A percentile compares a stretch with the other conserved stretches of the same genome.
These are phyloP conservation scores for Cheilosia soror DNA, from an alignment of 2,888 invertebrate species.

Conservation along the genomic window DNA sequence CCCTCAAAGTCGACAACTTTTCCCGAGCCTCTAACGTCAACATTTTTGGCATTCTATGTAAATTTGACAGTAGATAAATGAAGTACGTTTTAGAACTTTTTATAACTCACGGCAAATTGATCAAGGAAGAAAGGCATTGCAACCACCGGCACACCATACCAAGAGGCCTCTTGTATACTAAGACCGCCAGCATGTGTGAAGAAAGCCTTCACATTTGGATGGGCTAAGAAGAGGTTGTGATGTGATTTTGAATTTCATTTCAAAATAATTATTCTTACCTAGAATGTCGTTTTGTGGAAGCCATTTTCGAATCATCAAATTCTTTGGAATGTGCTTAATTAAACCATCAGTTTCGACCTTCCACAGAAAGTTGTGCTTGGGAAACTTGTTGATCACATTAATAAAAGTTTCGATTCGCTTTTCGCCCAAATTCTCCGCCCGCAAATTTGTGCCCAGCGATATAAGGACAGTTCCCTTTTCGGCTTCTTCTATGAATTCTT, in stretches of 20 bases:
- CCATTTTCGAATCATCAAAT: constrained; percentile 84
- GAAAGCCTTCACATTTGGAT: constrained; percentile 76
- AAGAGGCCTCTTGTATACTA: constrained; percentile 77
- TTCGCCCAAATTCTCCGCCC: constrained; percentile 67
- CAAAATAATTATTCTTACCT: constrained; percentile 79
- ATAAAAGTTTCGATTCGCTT: constrained; percentile 76
- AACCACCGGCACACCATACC: constrained; percentile 77
- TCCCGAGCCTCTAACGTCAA: constrained; percentile 49
- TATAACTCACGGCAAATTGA: constrained; percentile 71
- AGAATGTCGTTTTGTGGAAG: constrained; percentile 85
- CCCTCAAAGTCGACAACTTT: constrained; percentile 62
- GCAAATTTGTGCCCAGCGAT: constrained; percentile 79
- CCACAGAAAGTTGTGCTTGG: constrained; percentile 80
- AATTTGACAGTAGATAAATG: not conserved
- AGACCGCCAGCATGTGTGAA: constrained; percentile 77
- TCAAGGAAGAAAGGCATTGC: constrained; percentile 77
- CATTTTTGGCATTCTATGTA: constrained; percentile 36
- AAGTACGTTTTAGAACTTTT: not conserved
- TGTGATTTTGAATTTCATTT: not conserved
- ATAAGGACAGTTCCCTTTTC: constrained; percentile 78
- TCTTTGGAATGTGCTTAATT: constrained; percentile 80
- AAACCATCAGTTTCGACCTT: constrained; percentile 77
- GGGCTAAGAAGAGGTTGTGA: constrained; percentile 42
- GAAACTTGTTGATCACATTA: constrained; percentile 77
- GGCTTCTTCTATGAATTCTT: constrained; percentile 77